A percentile compares a stretch with the other conserved stretches of the same genome.
These are phyloP conservation scores for Pithys albifrons DNA, from an alignment of 2,113 vertebrate genomes.

Conservation along the genomic window DNA sequence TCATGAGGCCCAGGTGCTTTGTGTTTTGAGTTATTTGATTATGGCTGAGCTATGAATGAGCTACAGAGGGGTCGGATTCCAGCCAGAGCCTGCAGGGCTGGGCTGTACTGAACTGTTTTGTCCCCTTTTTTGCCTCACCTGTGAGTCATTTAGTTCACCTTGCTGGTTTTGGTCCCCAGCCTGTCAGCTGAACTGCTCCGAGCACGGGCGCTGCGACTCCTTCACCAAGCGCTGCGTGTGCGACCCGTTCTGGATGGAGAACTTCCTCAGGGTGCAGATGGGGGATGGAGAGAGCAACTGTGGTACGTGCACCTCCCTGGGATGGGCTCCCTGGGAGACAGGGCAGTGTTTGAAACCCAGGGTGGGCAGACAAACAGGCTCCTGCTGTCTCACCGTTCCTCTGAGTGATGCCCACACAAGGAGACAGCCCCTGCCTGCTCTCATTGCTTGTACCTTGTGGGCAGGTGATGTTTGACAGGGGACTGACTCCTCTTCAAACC, in stretches of 20 bases:
- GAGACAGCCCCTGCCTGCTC: not conserved
- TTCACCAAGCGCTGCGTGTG: slow-evolving; percentile 93
- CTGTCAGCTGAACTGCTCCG: slow-evolving; percentile 95
- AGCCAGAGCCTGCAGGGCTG: not conserved
- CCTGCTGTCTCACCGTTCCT: not conserved
- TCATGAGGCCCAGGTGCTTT: not conserved
- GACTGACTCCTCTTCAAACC: not conserved
- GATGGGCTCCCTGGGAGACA: not conserved
- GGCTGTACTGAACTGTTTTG: fast-evolving
- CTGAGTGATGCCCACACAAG: not conserved
- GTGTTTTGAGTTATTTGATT: not conserved
- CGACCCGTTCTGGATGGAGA: slow-evolving; percentile 99
- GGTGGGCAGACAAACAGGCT: not conserved
- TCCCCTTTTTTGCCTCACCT: not conserved
- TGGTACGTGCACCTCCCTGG: slow-evolving; percentile 70
- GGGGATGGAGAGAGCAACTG: slow-evolving; percentile 94
- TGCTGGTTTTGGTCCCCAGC: slow-evolving; percentile 74
- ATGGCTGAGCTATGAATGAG: not conserved
- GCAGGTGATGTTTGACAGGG: not conserved
- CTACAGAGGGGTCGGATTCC: not conserved
- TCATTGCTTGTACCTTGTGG: not conserved
- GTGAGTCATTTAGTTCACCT: not conserved
- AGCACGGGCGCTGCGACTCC: slow-evolving; percentile 92
- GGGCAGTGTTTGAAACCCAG: not conserved
- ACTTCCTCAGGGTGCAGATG: slow-evolving; percentile 88